Conservation (phyloP, 30 jellyfish, hydroid and myxozoan genomes). For the Hydractinia echinata region DNA sequence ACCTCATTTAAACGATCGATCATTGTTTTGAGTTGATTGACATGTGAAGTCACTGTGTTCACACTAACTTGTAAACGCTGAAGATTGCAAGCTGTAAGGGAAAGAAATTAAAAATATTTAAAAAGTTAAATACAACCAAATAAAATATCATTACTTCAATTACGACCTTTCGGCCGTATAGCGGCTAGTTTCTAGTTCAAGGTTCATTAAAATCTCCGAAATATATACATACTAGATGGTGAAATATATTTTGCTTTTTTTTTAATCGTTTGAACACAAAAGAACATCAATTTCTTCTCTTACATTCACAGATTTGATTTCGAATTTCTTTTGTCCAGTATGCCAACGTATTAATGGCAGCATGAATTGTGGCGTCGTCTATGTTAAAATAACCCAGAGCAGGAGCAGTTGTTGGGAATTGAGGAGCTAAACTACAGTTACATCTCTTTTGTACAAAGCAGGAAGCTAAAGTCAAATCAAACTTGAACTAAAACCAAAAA, state of each 20-base stretch:
- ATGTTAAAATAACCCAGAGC: not conserved
- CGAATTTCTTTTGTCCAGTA: conserved; percentile 9
- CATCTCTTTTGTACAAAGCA: not conserved
- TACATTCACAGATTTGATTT: not conserved
- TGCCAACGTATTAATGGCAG: not conserved
- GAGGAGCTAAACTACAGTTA: conserved; percentile 11
- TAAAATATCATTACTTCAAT: too few species aligned
- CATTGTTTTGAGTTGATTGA: not conserved
- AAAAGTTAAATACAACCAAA: too few species aligned
- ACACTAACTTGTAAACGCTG: not conserved
- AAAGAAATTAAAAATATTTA: too few species aligned
- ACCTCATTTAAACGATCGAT: not conserved
- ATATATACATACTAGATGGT: too few species aligned
- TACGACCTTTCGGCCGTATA: too few species aligned
- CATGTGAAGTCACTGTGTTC: conserved; percentile 2
- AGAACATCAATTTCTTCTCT: not conserved
- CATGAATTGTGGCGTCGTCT: not conserved
- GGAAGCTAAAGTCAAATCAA: not conserved
- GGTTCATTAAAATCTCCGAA: too few species aligned
- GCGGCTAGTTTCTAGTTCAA: too few species aligned
- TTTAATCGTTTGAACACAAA: too few species aligned
- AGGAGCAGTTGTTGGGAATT: not conserved
- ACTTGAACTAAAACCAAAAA: too few species aligned
- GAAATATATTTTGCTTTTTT: too few species aligned
- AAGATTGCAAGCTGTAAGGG: not conserved